Base-by-base conservation (phyloP, 2,797 vertebrate species). In the Tangara arthus region DNA sequence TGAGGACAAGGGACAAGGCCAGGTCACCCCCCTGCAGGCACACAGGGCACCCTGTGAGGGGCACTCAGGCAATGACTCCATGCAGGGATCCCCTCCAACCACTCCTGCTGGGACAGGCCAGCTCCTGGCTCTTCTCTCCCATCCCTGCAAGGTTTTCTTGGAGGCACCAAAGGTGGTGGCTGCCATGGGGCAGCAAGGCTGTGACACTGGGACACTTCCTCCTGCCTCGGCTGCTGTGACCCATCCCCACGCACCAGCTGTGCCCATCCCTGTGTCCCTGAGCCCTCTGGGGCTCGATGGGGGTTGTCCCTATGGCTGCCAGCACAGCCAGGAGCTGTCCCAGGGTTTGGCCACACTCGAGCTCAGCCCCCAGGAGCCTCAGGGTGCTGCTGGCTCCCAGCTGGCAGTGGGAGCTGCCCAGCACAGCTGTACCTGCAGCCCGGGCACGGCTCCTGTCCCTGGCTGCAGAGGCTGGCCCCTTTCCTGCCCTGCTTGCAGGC, bases 401-500 rank as follows among this genome's bases (percentile, higher is more conserved):
- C 60, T 55, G 0, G 11, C 69, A n/a, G 78, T 1, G 7, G 56
- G 41, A 37, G 7, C 46, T 4, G 32, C 89, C 69, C 2, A 4
- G 27, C 61, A 8, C 35, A 55, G 72, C 85, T 17, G 0, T 6
- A 1, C 2, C 73, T 81, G 83, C 52, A 13, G 5, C 70, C 6
- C 16, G 85, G 88, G 88, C 30, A 78, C 64, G 69, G 53, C 72
- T 61, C 64, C 21, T 15, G 65, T 73, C 55, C 84, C 82, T 14
- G 78, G 91, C 94, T 82, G 84, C 89, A 76, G 93, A 91, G 89
- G 84, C 66, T 94, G 95, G 82, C 60, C 91, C 87, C 91, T 84
- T 71, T 95, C 91, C 94, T 95, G 94, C 89, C 91, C 94, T 94
- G 93, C 91, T 87, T 94, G 94, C 93, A 85, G 91, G 50, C 7